Evolutionary conservation across 2,113 vertebrate species (phyloP), one percentile per base, ranked within the genome.

Genomic region (Pavo muticus): DNA sequence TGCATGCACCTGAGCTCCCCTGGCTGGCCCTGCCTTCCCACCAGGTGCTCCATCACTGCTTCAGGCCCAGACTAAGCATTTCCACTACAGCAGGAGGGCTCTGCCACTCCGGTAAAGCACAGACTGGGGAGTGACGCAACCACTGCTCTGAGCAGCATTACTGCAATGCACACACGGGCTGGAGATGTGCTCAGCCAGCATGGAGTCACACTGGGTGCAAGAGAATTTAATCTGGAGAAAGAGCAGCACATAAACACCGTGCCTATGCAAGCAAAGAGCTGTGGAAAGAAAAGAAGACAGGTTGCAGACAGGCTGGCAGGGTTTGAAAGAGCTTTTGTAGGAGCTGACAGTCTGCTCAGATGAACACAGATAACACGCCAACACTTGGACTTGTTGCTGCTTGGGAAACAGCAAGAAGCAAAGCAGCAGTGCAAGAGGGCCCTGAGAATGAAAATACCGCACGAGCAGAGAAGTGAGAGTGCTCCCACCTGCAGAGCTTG

Each of bases 261-360:
- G 87, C 88, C 94, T 88, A 74, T 75, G 70, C 23, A 78, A 88
- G 79, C 61, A 78, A 7, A 88, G 67, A 70, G 89, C 44, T 52
- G 56, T 16, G 23, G 21, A 29, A 42, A 64, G 21, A 40, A 44
- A 70, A 87, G 67, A 86, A 86, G 21, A 89, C 90, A 85, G 59
- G 71, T 71, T 81, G 39, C 37, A 14, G 4, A 82, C 29, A 11
- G 25, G 52, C 80, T 90, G 87, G 87, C 87, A 94, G 77, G 45
- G 29, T 91, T 88, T 86, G 87, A 88, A 91, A 78, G 90, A 39
- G 71, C 82, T 52, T 57, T 24, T 1, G 23, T 25, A 42, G 57
- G 56, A 83, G 67, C 80, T 92, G 90, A 73, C 39, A 60, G 30
- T 69, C 80, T 25, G 25, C 21, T 44, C 88, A 85, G 75, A 88